These are phyloP conservation scores for Sebastes matsubarae DNA, from an alignment of 2,797 vertebrate species.

Conservation along the genomic window DNA sequence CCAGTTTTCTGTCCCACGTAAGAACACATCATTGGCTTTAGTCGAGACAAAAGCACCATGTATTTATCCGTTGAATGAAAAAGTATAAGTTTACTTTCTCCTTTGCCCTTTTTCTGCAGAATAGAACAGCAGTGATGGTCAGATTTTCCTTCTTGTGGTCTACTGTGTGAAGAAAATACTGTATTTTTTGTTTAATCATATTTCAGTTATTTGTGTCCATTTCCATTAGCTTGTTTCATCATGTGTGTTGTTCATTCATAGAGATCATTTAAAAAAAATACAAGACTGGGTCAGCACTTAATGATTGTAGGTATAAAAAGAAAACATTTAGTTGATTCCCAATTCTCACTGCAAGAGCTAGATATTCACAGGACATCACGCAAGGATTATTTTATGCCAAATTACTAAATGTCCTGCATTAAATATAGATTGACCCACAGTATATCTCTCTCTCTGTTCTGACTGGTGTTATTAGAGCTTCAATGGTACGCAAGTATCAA, in stretches of 20 bases:
- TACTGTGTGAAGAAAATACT: slow-evolving; percentile 19
- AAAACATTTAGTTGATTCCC: background rate
- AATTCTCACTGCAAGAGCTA: background rate
- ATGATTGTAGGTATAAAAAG: background rate
- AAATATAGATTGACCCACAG: slow-evolving; percentile 12
- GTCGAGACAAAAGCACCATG: background rate
- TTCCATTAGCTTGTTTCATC: slow-evolving; percentile 37
- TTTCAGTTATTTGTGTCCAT: slow-evolving; percentile 46
- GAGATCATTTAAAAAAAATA: background rate
- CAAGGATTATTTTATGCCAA: background rate
- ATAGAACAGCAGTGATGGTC: slow-evolving; percentile 17
- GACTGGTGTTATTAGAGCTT: background rate
- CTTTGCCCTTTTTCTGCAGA: slow-evolving; percentile 62
- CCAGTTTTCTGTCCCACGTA: background rate
- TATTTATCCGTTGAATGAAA: background rate
- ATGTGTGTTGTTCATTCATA: slow-evolving; percentile 26
- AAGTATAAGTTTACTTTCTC: slow-evolving; percentile 44
- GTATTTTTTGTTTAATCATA: slow-evolving; percentile 16
- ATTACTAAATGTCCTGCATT: background rate
- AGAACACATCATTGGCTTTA: slow-evolving; percentile 3
- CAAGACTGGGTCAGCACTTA: slow-evolving; percentile 4
- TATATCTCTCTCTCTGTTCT: background rate
- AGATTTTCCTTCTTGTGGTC: slow-evolving; percentile 20
- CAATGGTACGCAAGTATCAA: background rate
- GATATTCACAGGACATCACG: background rate